Evolutionary conservation across 2,888 invertebrate species (phyloP).

Genomic region (Sinhomidia bicolor): DNA sequence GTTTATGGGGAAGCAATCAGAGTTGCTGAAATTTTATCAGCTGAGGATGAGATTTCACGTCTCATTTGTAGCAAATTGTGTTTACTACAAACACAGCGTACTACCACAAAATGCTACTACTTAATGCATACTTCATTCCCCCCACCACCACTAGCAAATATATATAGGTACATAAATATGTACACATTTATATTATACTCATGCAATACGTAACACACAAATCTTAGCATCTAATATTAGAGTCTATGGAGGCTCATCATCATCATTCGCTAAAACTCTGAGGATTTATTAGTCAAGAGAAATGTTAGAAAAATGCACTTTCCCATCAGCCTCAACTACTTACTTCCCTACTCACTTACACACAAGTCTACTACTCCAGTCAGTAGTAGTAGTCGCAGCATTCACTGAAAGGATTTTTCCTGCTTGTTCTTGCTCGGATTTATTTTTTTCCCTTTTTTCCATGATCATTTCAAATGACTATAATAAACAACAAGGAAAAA

Average conservation of each 20-base stretch:
- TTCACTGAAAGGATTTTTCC: neutral
- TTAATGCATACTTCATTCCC: neutral
- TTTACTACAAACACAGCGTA: slow-evolving; percentile 18
- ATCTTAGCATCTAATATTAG: neutral
- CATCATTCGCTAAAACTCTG: slow-evolving; percentile 29
- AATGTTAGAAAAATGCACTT: slow-evolving; percentile 36
- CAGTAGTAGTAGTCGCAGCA: neutral
- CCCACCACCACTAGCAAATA: neutral
- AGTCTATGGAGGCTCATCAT: slow-evolving; percentile 32
- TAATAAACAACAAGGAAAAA: slow-evolving; percentile 43
- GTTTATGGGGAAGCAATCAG: neutral
- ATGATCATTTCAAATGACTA: slow-evolving; percentile 41
- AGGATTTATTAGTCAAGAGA: slow-evolving; percentile 36
- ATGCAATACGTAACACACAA: neutral
- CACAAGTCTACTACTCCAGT: too few species aligned
- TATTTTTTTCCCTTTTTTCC: neutral
- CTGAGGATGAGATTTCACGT: slow-evolving; percentile 53
- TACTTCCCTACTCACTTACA: slow-evolving; percentile 2
- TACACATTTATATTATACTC: neutral
- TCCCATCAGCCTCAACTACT: slow-evolving; percentile 18
- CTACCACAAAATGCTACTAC: neutral
- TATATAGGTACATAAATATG: too few species aligned
- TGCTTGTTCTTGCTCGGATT: too few species aligned
- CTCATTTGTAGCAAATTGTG: slow-evolving; percentile 67
- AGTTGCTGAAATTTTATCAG: slow-evolving; percentile 31